These are phyloP conservation scores for Coturnix japonica DNA, from an alignment of 2,113 vertebrate species.

Conservation along the genomic window DNA sequence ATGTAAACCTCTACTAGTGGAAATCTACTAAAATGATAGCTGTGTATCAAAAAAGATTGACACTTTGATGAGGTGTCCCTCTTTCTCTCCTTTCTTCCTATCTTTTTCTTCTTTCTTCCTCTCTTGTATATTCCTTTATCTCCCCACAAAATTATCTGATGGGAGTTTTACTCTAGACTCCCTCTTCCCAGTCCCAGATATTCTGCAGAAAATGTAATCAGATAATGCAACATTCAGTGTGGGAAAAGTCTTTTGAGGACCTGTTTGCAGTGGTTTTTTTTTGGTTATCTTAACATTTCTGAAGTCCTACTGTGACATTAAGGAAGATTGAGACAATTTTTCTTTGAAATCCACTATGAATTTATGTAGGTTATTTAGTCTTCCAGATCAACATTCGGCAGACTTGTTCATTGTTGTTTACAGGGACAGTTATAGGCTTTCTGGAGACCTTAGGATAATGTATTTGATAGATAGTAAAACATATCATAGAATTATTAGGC, in stretches of 20 bases:
- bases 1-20: neutral
- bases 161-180: neutral
- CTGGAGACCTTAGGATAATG: neutral
- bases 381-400: neutral
- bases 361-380: neutral
- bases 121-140: accelerated
- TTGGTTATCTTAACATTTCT: neutral
- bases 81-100: neutral
- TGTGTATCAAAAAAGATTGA: neutral
- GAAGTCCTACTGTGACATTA: accelerated
- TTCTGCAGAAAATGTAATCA: neutral
- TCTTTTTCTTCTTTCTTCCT: neutral
- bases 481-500: neutral
- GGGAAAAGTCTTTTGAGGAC: neutral
- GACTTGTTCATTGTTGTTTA: neutral
- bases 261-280: neutral
- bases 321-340: neutral
- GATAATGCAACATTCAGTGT: neutral
- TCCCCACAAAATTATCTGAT: neutral
- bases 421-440: neutral
- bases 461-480: neutral
- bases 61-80: neutral
- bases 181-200: accelerated
- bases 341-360: neutral
- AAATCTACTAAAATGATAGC: neutral